Percentiles rank a stretch among this genome's conserved stretches.
These are phyloP conservation scores for Barypeithes pellucidus DNA, from an alignment of 2,888 invertebrate species.

Conservation along the genomic window DNA sequence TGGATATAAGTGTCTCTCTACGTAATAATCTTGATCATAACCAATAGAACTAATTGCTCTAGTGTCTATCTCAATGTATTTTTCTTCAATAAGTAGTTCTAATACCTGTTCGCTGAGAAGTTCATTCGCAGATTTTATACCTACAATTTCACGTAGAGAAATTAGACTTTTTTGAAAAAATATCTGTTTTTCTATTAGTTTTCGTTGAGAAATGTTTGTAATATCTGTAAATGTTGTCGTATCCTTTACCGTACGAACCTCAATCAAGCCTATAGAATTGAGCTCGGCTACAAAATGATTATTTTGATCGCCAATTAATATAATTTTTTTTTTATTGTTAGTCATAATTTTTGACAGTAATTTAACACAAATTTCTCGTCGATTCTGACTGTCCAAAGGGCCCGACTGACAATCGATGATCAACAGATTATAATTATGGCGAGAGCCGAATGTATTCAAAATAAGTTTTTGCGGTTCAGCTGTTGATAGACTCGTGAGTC, in stretches of 20 bases:
- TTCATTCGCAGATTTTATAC: conserved; percentile 16
- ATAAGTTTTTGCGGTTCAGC: conserved; percentile 32
- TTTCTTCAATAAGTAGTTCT: conserved; percentile 24
- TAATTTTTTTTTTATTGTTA: conserved; percentile 34
- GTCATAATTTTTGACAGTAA: neutral
- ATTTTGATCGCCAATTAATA: conserved; percentile 15
- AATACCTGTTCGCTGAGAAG: conserved; percentile 18
- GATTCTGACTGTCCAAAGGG: too few species aligned
- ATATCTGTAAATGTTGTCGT: conserved; percentile 29
- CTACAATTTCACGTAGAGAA: conserved; percentile 30
- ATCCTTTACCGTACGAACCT: neutral
- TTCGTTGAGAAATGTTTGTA: conserved; percentile 7
- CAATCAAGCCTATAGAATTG: neutral
- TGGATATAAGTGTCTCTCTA: conserved; percentile 23
- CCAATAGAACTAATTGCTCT: conserved; percentile 35
- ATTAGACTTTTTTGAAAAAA: conserved; percentile 33
- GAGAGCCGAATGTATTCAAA: conserved; percentile 10
- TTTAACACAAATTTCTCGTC: neutral
- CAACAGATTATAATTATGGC: conserved; percentile 22
- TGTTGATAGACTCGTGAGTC: conserved; percentile 5
- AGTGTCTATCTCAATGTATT: conserved; percentile 28
- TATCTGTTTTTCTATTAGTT: conserved; percentile 26
- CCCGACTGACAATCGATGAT: conserved; percentile 40
- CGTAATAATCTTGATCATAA: conserved; percentile 34
- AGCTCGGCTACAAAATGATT: conserved; percentile 21